Evolutionary conservation across 2,888 invertebrate genomes (phyloP), one percentile per base, ranked within the genome.

Genomic region (Lithodes maja): DNA sequence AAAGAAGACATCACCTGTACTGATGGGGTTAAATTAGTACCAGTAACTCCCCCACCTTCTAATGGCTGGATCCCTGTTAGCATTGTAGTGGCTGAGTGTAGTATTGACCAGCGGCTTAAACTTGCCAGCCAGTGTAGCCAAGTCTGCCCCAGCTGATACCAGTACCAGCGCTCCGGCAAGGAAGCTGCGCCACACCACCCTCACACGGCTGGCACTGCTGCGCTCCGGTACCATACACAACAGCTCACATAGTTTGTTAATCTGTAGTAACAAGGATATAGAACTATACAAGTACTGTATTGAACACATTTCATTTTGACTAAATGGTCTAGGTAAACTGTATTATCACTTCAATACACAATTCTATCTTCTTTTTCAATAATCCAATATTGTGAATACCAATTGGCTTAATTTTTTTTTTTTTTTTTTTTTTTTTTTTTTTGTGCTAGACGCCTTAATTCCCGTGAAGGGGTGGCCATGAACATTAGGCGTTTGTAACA

Each of bases 161-260:
- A 89, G 55, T 33, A 89, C 49, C 55, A 89, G 55, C 2, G 82
- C n/a, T 2, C 69, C 15, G 0, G 89, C 83, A 55, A 89, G 55
- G n/a, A 78, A 79, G 0, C 89, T 82, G 3, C 85, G 77, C 85
- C 82, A 86, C 15, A 89, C 68, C 17, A 85, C 50, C 52, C 79
- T 55, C 1, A 61, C 17, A 33, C 85, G 85, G 78, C 71, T 78
- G 55, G 54, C 9, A 77, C 83, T 89, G 33, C 52, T 55, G 3
- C 68, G 15, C 9, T 50, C 50, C n/a, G 81, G 77, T 49, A 82
- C 89, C 69, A 89, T 5, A 2, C 49, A 53, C 55, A 89, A 69
- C 55, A 89, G 82, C 77, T 86, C 86, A 54, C 82, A 49, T 33
- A 85, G 71, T 53, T 89, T 89, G 55, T 77, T 86, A 17, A 71